A percentile compares a stretch with the other conserved stretches of the same genome.
Evolutionary conservation across 2,113 vertebrate species (phyloP).

Genomic region (Pteropus alecto): DNA sequence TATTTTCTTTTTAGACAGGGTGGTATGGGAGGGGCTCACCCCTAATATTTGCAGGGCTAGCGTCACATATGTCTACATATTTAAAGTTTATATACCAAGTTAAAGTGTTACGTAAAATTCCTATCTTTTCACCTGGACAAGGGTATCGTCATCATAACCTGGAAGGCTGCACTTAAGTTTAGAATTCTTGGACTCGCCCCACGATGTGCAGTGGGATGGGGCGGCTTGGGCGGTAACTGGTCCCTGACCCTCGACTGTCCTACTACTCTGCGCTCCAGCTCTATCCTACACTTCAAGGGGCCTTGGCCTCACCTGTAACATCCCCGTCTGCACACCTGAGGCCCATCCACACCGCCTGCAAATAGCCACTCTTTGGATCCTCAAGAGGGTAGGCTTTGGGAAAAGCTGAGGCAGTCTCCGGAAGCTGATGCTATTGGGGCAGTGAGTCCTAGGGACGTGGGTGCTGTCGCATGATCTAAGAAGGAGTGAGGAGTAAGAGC

Average conservation of each 20-base stretch:
- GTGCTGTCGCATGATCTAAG: background rate
- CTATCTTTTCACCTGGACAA: background rate
- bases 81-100: slow-evolving; percentile 18
- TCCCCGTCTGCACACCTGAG: background rate
- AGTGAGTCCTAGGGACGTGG: background rate
- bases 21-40: background rate
- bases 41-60: background rate
- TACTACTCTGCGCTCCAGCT: background rate
- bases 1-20: background rate
- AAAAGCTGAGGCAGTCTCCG: background rate
- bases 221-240: background rate
- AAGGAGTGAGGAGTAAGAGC: background rate
- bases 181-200: background rate
- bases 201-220: background rate
- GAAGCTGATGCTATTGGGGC: background rate
- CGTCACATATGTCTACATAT: background rate
- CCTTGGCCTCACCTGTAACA: background rate
- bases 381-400: background rate
- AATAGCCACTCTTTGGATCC: background rate
- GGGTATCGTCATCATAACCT: background rate
- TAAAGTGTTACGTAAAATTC: background rate
- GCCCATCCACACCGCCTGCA: background rate
- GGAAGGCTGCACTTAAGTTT: background rate
- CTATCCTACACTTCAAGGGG: background rate
- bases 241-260: background rate